phyloP scores from a whole-genome alignment of 2,888 invertebrate genomes.

The Trichogramma dendrolimi region DNA sequence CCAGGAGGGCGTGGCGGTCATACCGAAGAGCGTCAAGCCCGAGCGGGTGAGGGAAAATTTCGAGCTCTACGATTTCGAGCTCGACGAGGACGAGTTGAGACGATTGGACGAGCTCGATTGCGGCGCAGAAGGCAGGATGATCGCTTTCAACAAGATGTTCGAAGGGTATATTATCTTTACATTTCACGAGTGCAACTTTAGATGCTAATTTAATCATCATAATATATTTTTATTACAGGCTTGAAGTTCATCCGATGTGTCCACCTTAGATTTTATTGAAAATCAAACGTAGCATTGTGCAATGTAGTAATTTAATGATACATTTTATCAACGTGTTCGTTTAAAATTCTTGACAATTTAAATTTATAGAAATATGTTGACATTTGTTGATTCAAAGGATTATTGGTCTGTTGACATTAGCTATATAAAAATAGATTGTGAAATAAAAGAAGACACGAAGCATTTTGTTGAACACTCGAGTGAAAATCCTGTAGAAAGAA shows the following conservation, averaged over 20 bases:
- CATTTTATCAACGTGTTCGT: no score
- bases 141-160: constrained; percentile 58
- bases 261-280: not conserved
- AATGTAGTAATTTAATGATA: no score
- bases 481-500: no score
- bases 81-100: constrained; percentile 57
- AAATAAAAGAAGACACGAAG: no score
- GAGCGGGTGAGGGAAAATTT: constrained; percentile 67
- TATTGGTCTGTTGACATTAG: no score
- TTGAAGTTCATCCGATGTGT: not conserved
- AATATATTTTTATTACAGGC: not conserved
- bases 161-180: constrained; percentile 42
- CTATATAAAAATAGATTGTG: no score
- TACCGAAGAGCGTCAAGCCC: constrained; percentile 73
- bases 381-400: no score
- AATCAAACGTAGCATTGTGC: no score
- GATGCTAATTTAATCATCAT: not conserved
- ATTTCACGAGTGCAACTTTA: not conserved
- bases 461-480: no score
- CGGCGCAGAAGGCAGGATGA: constrained; percentile 63
- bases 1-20: constrained; percentile 65
- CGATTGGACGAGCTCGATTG: constrained; percentile 58
- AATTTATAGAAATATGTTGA: no score
- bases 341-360: no score
- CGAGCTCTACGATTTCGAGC: constrained; percentile 62